Evolutionary conservation across 2,113 vertebrate genomes (phyloP).

Genomic region (Vicugna pacos): DNA sequence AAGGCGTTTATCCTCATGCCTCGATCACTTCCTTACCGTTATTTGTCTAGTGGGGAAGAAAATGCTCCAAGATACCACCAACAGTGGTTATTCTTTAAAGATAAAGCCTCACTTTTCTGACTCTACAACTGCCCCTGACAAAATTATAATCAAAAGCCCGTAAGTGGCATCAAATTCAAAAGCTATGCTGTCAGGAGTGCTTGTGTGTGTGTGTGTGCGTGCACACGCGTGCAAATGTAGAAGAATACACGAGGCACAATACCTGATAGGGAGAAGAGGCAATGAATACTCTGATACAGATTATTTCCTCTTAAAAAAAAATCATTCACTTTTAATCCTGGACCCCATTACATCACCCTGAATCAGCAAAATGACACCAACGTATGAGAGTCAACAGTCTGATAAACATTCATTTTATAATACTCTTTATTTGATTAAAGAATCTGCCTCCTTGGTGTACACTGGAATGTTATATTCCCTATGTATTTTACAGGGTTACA

Average conservation of each 20-base stretch:
- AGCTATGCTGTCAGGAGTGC: neutral
- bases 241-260: neutral
- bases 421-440: slow-evolving; percentile 96
- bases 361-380: slow-evolving; percentile 47
- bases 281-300: slow-evolving; percentile 59
- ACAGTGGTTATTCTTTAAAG: neutral
- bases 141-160: neutral
- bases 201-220: neutral
- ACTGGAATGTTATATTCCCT: slow-evolving; percentile 96
- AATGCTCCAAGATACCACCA: neutral
- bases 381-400: slow-evolving; percentile 44
- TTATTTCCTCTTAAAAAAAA: slow-evolving; percentile 65
- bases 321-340: slow-evolving; percentile 70
- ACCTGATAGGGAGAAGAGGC: slow-evolving; percentile 1
- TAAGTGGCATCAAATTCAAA: slow-evolving; percentile 4
- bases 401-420: slow-evolving; percentile 85
- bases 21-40: neutral
- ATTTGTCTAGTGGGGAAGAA: neutral
- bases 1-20: neutral
- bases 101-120: neutral
- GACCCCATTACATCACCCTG: slow-evolving; percentile 60
- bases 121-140: neutral
- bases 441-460: slow-evolving; percentile 87
- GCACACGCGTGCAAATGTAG: neutral
- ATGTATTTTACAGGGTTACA: slow-evolving; percentile 91